Conservation (phyloP, 2,797 vertebrate genomes). For the Helarctos malayanus region DNA sequence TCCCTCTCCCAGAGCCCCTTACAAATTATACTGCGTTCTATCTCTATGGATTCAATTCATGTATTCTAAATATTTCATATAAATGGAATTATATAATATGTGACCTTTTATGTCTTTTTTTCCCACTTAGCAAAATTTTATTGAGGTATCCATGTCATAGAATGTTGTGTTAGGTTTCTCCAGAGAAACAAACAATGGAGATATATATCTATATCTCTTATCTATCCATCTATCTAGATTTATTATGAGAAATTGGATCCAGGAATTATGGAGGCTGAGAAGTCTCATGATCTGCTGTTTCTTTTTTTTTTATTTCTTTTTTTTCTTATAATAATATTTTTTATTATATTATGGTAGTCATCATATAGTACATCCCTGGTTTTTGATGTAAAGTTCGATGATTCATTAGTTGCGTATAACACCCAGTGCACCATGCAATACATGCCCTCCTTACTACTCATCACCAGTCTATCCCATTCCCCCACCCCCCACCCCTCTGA, state of each 20-base stretch:
- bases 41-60: background rate
- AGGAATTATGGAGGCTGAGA: background rate
- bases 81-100: background rate
- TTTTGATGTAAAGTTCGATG: too few relatives aligned
- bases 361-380: too few relatives aligned
- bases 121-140: background rate
- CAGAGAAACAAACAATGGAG: background rate
- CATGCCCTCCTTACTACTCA: too few relatives aligned
- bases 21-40: background rate
- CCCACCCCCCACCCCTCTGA: too few relatives aligned
- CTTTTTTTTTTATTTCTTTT: too few relatives aligned
- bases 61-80: background rate
- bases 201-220: too few relatives aligned
- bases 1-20: background rate
- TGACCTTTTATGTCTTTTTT: background rate
- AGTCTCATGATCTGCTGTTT: background rate
- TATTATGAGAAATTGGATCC: background rate
- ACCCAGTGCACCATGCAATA: too few relatives aligned
- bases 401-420: too few relatives aligned
- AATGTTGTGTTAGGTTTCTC: background rate
- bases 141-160: background rate
- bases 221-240: background rate
- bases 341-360: too few relatives aligned
- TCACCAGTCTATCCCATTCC: too few relatives aligned
- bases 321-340: too few relatives aligned